Percentiles rank a stretch among this genome's conserved stretches.
phyloP scores from a whole-genome alignment of 2,797 vertebrate genomes.

The Tapera naevia region DNA sequence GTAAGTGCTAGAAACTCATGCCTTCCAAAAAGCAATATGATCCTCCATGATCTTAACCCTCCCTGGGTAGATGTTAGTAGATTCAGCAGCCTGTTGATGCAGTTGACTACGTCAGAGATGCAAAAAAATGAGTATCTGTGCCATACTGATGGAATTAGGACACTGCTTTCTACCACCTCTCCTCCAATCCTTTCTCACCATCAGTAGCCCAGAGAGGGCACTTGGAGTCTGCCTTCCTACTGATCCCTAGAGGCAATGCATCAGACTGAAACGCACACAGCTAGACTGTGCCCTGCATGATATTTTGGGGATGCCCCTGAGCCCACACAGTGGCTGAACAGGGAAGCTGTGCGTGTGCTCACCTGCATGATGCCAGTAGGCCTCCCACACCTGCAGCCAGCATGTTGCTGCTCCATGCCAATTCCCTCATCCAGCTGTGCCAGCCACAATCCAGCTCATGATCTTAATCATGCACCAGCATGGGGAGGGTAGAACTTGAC shows the following conservation, averaged over 20 bases:
- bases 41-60: neutral
- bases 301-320: neutral
- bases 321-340: neutral
- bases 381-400: neutral
- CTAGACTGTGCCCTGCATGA: neutral
- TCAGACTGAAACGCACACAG: accelerated
- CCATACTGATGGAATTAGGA: neutral
- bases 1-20: neutral
- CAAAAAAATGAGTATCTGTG: neutral
- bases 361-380: accelerated
- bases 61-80: neutral
- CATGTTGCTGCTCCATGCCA: accelerated
- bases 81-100: neutral
- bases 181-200: neutral
- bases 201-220: neutral
- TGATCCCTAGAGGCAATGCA: neutral
- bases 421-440: neutral
- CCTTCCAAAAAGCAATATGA: neutral
- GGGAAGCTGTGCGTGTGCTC: accelerated
- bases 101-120: neutral
- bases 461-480: neutral
- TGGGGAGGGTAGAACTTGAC: neutral
- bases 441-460: neutral
- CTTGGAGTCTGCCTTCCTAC: neutral
- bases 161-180: neutral